These are phyloP conservation scores for Platycnemis pennipes DNA, from an alignment of 2,888 invertebrate species.

Conservation along the genomic window DNA sequence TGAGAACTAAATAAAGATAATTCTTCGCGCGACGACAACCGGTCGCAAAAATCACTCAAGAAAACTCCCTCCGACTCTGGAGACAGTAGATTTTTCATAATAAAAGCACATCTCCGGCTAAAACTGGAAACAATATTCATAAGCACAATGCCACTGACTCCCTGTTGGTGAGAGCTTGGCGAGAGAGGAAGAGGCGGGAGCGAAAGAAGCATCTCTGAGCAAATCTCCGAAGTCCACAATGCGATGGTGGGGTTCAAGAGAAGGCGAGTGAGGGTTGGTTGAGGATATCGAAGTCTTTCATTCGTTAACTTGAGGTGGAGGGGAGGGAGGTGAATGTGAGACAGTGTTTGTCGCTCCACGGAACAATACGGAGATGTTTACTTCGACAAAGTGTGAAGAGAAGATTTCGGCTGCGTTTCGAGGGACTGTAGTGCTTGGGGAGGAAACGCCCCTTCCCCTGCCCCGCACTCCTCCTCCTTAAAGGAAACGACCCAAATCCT, in stretches of 20 bases:
- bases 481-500: background rate
- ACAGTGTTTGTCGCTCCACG: background rate
- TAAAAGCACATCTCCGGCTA: background rate
- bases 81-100: too few relatives aligned
- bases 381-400: background rate
- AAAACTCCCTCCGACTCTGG: background rate
- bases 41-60: background rate
- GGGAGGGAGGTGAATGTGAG: background rate
- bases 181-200: background rate
- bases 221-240: background rate
- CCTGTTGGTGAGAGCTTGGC: too few relatives aligned
- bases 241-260: background rate
- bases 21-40: background rate
- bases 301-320: background rate
- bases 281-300: background rate
- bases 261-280: background rate
- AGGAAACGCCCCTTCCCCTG: background rate
- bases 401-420: background rate
- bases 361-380: background rate
- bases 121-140: background rate
- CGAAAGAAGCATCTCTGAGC: background rate
- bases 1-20: too few relatives aligned
- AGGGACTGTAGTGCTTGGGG: background rate
- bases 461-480: background rate
- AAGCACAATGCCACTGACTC: background rate